Base-by-base conservation (phyloP, 2,113 vertebrate species). In the Silurus glanis region DNA sequence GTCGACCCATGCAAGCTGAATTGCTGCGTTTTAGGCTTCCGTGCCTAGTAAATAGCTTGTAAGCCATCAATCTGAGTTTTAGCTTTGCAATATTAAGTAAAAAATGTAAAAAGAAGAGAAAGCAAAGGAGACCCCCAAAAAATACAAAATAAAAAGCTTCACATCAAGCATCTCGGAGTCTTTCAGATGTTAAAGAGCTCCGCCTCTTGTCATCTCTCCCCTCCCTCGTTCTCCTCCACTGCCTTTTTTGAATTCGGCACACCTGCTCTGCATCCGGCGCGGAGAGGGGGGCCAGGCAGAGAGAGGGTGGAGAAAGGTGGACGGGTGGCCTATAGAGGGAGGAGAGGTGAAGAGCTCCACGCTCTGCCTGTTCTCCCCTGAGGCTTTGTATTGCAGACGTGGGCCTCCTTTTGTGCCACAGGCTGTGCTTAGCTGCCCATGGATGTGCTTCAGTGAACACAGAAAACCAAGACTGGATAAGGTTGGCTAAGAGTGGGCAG, bases 361-460 rank as follows among this genome's bases (percentile, higher is more conserved):
- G 55, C 19, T 25, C 53, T 84, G 79, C 74, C 83, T 82, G 80
- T 67, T 89, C 53, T 81, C 81, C 86, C 87, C 89, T 9, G 71
- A 61, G 74, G 66, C 16, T 88, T 92, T 90, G 83, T 85, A 75
- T 75, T 85, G 87, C 89, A 88, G 92, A 87, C 86, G 85, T 53
- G 85, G 91, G 91, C 87, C 89, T 91, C 90, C 88, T 87, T 93
- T 93, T 94, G 91, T 95, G 88, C 88, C 80, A 83, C 86, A 91
- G 72, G 79, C 91, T 87, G 23, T 8, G 51, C 86, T 83, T 80
- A 87, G 88, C 84, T 92, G 92, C 91, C 91, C 93, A 92, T 93
- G 90, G 93, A 87, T 93, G 87, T 86, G 93, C 93, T 92, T 92
- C 90, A 89, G 86, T 91, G 91, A 94, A 86, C 92, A 93, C 90